phyloP scores from a whole-genome alignment of 2,113 vertebrate genomes.

The Bettongia penicillata region DNA sequence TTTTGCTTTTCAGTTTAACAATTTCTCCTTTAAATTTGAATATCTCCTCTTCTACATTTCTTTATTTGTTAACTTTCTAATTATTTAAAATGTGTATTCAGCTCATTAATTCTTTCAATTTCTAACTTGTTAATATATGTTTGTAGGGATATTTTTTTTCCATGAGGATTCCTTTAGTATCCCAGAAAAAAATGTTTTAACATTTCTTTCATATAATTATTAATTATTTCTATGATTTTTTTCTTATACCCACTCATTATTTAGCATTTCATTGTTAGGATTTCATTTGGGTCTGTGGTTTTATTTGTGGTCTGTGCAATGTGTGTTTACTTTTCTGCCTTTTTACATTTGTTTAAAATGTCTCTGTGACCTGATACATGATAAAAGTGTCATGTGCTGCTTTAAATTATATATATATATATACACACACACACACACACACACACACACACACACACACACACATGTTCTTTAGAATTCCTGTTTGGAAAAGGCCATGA shows the following conservation, averaged over 20 bases:
- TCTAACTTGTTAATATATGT: no score
- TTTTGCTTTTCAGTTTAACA: neutral
- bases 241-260: neutral
- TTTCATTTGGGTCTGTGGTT: neutral
- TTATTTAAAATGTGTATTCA: neutral
- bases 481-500: neutral
- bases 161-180: neutral
- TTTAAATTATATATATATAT: neutral
- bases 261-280: neutral
- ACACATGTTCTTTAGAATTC: neutral
- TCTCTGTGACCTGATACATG: neutral
- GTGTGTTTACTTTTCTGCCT: neutral
- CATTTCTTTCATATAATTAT: neutral
- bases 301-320: neutral
- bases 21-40: neutral
- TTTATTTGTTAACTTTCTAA: neutral
- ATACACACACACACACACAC: no score
- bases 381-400: neutral
- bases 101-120: neutral
- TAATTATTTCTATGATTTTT: neutral
- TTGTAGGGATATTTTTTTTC: neutral
- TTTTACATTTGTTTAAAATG: neutral
- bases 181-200: neutral
- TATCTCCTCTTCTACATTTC: neutral
- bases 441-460: no score